Conservation (phyloP, 2,888 invertebrate genomes). For the Adelognathus sp. region DNA sequence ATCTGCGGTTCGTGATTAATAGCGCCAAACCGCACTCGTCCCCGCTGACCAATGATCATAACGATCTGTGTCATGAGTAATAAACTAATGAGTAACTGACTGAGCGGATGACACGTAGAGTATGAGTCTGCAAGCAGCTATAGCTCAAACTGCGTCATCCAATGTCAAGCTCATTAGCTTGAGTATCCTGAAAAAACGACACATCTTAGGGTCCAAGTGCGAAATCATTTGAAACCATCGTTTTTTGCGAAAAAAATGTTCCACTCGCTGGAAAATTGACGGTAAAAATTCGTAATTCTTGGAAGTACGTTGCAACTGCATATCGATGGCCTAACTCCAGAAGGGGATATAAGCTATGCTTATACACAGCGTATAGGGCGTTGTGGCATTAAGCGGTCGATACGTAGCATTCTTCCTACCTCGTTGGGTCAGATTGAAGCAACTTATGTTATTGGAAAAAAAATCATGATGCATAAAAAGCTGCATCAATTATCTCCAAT, state of each 20-base stretch:
- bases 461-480: too few relatives aligned
- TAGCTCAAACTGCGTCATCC: constrained; percentile 1
- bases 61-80: constrained; percentile 8
- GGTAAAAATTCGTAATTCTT: too few relatives aligned
- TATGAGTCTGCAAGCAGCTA: not conserved
- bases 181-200: not conserved
- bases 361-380: too few relatives aligned
- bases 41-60: not conserved
- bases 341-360: too few relatives aligned
- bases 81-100: constrained; percentile 16
- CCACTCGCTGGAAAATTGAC: not conserved
- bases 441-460: too few relatives aligned
- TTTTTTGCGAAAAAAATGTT: not conserved
- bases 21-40: not conserved
- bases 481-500: too few relatives aligned
- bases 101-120: not conserved
- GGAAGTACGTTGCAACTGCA: too few relatives aligned
- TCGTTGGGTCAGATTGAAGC: too few relatives aligned
- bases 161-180: not conserved
- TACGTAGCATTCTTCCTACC: too few relatives aligned
- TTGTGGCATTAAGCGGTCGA: too few relatives aligned
- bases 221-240: not conserved
- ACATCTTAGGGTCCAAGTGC: not conserved
- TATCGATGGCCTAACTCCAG: too few relatives aligned
- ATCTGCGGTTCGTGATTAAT: constrained; percentile 42